Percentiles rank a stretch among this genome's conserved stretches.
Evolutionary conservation across 2,113 vertebrate species (phyloP).

Genomic region (Megaptera novaeangliae): DNA sequence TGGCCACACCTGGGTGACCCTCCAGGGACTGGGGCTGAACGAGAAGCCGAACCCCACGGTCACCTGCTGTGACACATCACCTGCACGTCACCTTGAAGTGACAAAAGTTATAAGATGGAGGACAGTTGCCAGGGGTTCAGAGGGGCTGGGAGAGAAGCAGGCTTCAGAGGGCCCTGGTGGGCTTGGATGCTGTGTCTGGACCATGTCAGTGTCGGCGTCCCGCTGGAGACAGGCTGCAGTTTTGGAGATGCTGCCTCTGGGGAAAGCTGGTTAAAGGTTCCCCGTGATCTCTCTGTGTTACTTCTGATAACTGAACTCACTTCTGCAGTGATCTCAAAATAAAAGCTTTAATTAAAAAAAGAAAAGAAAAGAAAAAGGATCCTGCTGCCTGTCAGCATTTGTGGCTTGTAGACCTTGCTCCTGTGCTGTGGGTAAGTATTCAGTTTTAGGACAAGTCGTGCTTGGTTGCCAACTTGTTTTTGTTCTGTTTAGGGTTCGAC

Average conservation of each 20-base stretch:
- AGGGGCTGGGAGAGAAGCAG: too few relatives aligned
- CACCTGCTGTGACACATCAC: accelerated
- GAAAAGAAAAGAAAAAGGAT: background rate
- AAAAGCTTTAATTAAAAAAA: background rate
- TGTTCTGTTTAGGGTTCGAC: too few relatives aligned
- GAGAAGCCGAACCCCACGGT: background rate
- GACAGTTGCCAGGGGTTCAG: background rate
- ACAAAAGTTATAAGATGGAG: background rate
- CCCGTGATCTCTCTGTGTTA: accelerated
- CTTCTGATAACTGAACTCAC: background rate
- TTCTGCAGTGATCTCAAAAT: background rate
- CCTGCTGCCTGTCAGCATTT: background rate
- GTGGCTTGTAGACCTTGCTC: background rate
- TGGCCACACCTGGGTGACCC: background rate
- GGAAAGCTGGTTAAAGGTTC: too few relatives aligned
- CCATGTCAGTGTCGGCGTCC: background rate
- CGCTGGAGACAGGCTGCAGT: background rate
- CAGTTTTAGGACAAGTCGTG: background rate
- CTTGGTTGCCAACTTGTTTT: background rate
- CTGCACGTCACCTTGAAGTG: accelerated
- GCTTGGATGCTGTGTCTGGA: background rate
- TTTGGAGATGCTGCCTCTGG: background rate
- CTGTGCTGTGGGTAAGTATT: too few relatives aligned
- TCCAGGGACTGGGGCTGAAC: background rate
- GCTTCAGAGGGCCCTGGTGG: background rate